These are phyloP conservation scores for Hippocampus guttulatus DNA, from an alignment of 2,113 vertebrate genomes.

Conservation along the genomic window DNA sequence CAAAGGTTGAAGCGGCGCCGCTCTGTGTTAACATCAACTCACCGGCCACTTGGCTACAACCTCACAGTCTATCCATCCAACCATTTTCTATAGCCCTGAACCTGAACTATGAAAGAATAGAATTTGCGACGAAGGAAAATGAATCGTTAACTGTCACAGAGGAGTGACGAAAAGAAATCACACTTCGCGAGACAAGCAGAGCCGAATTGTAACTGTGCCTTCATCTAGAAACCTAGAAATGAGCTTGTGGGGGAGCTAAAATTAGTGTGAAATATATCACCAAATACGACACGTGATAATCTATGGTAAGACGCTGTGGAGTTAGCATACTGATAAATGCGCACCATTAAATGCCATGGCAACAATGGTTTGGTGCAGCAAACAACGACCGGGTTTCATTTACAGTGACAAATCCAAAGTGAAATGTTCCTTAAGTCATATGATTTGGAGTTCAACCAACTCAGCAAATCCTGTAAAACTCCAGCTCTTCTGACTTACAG, in stretches of 20 bases:
- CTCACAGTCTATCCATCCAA: neutral
- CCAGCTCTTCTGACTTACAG: neutral
- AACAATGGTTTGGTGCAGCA: constrained; percentile 15
- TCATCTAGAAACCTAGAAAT: neutral
- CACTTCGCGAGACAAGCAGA: neutral
- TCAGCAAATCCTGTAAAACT: neutral
- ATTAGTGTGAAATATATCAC: neutral
- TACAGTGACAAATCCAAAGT: neutral
- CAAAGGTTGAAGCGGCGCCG: neutral
- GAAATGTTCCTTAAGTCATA: neutral
- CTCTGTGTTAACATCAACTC: neutral
- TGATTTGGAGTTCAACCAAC: neutral
- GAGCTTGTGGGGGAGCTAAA: neutral
- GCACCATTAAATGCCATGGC: constrained; percentile 44
- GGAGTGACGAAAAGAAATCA: neutral
- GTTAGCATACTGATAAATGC: constrained; percentile 21
- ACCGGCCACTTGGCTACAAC: neutral
- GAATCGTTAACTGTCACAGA: neutral
- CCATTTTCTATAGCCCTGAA: neutral
- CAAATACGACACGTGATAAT: neutral
- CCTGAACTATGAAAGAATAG: neutral
- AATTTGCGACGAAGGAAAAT: too few species aligned
- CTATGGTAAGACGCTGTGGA: neutral
- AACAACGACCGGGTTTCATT: neutral
- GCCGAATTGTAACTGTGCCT: neutral